Evolutionary conservation across 2,113 vertebrate species (phyloP).

Genomic region (Boleophthalmus pectinirostris): DNA sequence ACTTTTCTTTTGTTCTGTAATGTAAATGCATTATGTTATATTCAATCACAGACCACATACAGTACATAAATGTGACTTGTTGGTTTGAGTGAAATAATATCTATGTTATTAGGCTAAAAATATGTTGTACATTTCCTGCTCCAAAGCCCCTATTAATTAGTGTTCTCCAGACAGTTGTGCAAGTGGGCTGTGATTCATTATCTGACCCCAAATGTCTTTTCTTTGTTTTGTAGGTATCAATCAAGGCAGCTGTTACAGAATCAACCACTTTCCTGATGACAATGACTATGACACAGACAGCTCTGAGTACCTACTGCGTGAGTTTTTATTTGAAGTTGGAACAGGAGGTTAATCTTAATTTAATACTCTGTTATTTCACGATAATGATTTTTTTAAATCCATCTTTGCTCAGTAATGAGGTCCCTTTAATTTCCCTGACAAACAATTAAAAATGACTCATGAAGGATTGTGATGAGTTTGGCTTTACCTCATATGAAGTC

Average conservation of each 20-base stretch:
- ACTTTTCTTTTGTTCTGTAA: background rate
- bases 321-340: conserved; percentile 56
- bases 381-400: too few species aligned
- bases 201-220: conserved; percentile 2
- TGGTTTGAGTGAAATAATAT: background rate
- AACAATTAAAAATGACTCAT: background rate
- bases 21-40: background rate
- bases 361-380: background rate
- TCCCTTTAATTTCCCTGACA: background rate
- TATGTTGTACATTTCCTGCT: background rate
- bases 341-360: conserved; percentile 1
- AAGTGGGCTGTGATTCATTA: conserved; percentile 1
- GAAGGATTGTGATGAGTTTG: conserved; percentile 16
- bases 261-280: conserved; percentile 99
- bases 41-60: background rate
- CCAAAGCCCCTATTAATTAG: conserved; percentile 1
- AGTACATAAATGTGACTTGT: background rate
- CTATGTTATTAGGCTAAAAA: background rate
- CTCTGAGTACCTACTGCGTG: conserved; percentile 97
- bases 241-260: conserved; percentile 94
- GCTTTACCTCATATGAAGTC: conserved; percentile 8
- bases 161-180: background rate
- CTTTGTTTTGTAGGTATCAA: conserved; percentile 84
- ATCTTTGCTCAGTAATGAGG: background rate
- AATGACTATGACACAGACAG: conserved; percentile 98